phyloP scores from a whole-genome alignment of 1,140 invertebrate species.

The Brachionus angularis region DNA sequence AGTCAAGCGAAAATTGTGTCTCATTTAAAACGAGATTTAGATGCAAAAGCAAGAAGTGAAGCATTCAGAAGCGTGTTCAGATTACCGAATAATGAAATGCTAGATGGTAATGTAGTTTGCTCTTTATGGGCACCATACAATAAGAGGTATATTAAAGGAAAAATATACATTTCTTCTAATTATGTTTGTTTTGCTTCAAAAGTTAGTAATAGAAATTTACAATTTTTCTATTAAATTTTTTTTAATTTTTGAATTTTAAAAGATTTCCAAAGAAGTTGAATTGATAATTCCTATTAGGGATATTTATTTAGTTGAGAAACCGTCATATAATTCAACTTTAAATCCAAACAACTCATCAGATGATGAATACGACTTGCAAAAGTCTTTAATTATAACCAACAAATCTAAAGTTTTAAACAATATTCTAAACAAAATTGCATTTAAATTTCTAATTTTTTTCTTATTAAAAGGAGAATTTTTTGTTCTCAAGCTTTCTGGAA shows the following conservation, averaged over 20 bases:
- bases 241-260: constrained; percentile 35
- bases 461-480: constrained; percentile 65
- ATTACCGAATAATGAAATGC: constrained; percentile 77
- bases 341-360: constrained; percentile 61
- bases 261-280: constrained; percentile 77
- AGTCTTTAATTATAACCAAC: constrained; percentile 79
- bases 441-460: neutral
- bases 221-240: neutral
- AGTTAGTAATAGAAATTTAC: constrained; percentile 62
- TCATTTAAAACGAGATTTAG: constrained; percentile 85
- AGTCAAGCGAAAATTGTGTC: constrained; percentile 80
- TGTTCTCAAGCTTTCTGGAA: constrained; percentile 82
- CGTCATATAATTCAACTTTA: constrained; percentile 46
- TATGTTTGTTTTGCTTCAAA: constrained; percentile 92
- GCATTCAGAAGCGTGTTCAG: constrained; percentile 74
- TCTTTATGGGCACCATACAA: constrained; percentile 91
- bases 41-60: constrained; percentile 83
- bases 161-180: constrained; percentile 84
- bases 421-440: neutral
- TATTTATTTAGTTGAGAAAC: constrained; percentile 69
- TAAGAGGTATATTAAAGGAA: constrained; percentile 80
- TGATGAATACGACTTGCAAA: constrained; percentile 62
- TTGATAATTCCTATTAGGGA: constrained; percentile 82
- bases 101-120: constrained; percentile 84
- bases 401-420: constrained; percentile 61